Percentiles rank a stretch among this genome's conserved stretches.
phyloP scores from a whole-genome alignment of 2,113 vertebrate species.

The Takifugu flavidus region DNA sequence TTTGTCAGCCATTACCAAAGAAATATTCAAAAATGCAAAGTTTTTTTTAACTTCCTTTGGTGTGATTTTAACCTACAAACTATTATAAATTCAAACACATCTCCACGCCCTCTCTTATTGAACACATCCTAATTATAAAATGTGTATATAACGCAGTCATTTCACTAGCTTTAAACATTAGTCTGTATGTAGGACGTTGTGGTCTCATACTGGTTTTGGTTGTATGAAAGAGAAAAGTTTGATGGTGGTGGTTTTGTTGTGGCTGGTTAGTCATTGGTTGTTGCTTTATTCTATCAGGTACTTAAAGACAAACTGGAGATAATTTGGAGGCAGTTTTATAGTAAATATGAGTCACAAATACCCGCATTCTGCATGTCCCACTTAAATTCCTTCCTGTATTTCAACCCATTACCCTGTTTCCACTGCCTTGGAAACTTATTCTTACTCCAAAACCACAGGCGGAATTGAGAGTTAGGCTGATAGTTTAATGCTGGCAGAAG shows the following conservation, averaged over 20 bases:
- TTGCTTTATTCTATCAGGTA: background rate
- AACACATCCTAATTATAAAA: background rate
- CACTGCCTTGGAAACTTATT: too few species aligned
- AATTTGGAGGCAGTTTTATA: background rate
- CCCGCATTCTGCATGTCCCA: background rate
- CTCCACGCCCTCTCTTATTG: too few species aligned
- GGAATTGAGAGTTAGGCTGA: background rate
- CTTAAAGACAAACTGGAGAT: conserved; percentile 3
- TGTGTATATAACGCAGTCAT: background rate
- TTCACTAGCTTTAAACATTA: background rate
- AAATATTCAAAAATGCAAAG: background rate
- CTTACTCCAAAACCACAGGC: too few species aligned
- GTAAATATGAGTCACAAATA: conserved; percentile 4
- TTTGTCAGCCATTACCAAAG: background rate
- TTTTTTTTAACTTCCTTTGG: background rate
- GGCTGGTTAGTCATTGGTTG: background rate
- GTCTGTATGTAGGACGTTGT: background rate
- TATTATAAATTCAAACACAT: background rate
- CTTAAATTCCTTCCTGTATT: background rate
- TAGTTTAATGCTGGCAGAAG: conserved; percentile 15
- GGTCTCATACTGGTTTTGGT: background rate
- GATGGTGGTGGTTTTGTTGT: background rate
- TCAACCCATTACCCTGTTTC: background rate
- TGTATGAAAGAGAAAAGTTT: background rate
- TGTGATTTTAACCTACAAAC: background rate